A percentile compares a stretch with the other conserved stretches of the same genome.
Conservation (phyloP, 1,140 invertebrate species). For the Bactericera cockerelli region DNA sequence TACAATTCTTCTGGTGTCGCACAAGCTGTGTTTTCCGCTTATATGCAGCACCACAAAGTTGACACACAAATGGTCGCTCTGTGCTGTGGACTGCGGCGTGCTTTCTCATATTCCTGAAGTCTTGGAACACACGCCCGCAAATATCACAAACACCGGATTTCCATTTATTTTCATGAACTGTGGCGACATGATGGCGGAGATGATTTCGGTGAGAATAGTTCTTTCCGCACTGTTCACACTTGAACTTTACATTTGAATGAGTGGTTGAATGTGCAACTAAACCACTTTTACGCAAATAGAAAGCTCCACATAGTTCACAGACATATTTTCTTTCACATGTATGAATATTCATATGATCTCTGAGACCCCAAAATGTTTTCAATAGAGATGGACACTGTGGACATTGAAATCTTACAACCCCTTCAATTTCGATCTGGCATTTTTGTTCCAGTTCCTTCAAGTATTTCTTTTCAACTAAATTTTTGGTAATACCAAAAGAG, state of each 20-base stretch:
- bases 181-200: conserved; percentile 5
- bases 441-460: background rate
- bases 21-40: conserved; percentile 17
- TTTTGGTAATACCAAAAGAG: too few species aligned
- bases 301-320: conserved; percentile 10
- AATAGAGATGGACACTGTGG: conserved; percentile 9
- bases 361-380: conserved; percentile 23
- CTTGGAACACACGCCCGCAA: background rate
- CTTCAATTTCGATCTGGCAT: background rate
- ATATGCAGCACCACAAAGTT: conserved; percentile 16
- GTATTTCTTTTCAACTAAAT: too few species aligned
- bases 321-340: background rate
- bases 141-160: conserved; percentile 7
- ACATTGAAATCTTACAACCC: conserved; percentile 7
- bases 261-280: background rate
- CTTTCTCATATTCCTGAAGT: conserved; percentile 9
- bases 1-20: conserved; percentile 13
- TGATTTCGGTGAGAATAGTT: conserved; percentile 4
- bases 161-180: background rate
- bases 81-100: conserved; percentile 14
- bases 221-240: conserved; percentile 9
- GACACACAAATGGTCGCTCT: conserved; percentile 18
- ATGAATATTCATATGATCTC: conserved; percentile 27
- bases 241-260: conserved; percentile 9
- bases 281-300: background rate